phyloP scores from a whole-genome alignment of 2,888 invertebrate species.

The Coelogynopora nodosa region DNA sequence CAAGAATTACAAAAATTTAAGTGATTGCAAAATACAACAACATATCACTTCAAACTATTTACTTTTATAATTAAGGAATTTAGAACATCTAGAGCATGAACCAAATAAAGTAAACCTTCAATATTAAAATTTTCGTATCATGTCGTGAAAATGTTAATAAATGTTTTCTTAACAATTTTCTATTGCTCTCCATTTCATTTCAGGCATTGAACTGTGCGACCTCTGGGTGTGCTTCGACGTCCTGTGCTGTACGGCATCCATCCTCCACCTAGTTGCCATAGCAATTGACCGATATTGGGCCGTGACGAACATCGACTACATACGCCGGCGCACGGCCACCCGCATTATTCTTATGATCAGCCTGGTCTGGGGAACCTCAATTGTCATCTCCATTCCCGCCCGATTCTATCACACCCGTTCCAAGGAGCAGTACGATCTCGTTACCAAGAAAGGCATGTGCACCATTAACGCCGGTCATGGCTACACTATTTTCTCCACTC shows the following conservation, averaged over 20 bases:
- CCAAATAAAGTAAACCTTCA: too few species aligned
- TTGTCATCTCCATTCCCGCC: conserved; percentile 82
- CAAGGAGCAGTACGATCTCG: background rate
- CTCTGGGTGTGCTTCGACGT: conserved; percentile 96
- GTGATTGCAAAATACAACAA: too few species aligned
- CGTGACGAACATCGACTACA: conserved; percentile 92
- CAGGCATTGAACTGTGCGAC: conserved; percentile 68
- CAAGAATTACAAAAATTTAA: too few species aligned
- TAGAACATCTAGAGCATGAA: too few species aligned
- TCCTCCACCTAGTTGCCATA: conserved; percentile 90
- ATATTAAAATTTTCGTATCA: too few species aligned
- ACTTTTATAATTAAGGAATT: too few species aligned
- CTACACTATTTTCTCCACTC: conserved; percentile 89
- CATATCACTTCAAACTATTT: too few species aligned
- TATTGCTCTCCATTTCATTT: too few species aligned
- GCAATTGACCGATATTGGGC: conserved; percentile 97
- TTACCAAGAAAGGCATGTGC: conserved; percentile 67
- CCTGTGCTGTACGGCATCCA: conserved; percentile 90
- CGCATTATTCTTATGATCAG: conserved; percentile 78
- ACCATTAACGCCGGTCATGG: conserved; percentile 81
- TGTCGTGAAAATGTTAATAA: too few species aligned
- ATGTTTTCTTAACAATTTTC: too few species aligned
- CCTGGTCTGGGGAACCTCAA: conserved; percentile 83
- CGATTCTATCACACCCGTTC: conserved; percentile 41
- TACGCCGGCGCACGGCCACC: conserved; percentile 72